These are phyloP conservation scores for Agrotis segetum DNA, from an alignment of 2,888 invertebrate species.

Conservation along the genomic window DNA sequence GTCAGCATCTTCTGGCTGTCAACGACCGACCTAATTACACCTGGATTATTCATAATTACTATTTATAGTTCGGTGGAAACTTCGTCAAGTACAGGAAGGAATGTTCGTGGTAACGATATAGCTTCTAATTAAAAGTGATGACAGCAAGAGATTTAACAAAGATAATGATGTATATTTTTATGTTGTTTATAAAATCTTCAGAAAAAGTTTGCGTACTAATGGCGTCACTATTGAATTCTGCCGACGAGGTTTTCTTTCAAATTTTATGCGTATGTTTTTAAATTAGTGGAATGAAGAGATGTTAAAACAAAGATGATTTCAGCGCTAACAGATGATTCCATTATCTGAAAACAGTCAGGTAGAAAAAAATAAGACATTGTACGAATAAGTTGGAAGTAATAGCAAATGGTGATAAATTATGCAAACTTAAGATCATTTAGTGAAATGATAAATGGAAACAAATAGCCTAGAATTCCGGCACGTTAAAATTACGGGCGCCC, in stretches of 20 bases:
- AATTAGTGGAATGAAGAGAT: neutral
- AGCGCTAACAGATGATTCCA: constrained; percentile 40
- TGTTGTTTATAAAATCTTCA: constrained; percentile 26
- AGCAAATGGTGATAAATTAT: constrained; percentile 55
- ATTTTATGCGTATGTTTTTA: constrained; percentile 8
- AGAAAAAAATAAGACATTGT: constrained; percentile 41
- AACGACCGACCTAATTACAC: constrained; percentile 78
- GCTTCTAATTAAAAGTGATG: constrained; percentile 65
- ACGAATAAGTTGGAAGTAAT: constrained; percentile 40
- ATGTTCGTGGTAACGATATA: constrained; percentile 46
- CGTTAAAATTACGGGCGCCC: constrained; percentile 60
- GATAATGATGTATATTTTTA: constrained; percentile 35
- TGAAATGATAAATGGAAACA: constrained; percentile 66
- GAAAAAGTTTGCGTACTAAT: constrained; percentile 10
- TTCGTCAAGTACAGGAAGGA: constrained; percentile 50
- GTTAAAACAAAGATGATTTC: constrained; percentile 38
- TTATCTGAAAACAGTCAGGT: constrained; percentile 53
- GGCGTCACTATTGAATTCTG: constrained; percentile 5
- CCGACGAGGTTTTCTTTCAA: constrained; percentile 3
- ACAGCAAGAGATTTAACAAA: constrained; percentile 38
- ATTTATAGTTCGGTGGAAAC: constrained; percentile 64
- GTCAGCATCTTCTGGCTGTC: constrained; percentile 72
- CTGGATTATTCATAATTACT: constrained; percentile 74
- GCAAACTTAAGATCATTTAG: constrained; percentile 60
- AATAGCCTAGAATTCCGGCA: constrained; percentile 59